Percentiles rank a stretch among this genome's conserved stretches.
These are phyloP conservation scores for Gymnocypris eckloni DNA, from an alignment of 2,797 vertebrate species.

Conservation along the genomic window DNA sequence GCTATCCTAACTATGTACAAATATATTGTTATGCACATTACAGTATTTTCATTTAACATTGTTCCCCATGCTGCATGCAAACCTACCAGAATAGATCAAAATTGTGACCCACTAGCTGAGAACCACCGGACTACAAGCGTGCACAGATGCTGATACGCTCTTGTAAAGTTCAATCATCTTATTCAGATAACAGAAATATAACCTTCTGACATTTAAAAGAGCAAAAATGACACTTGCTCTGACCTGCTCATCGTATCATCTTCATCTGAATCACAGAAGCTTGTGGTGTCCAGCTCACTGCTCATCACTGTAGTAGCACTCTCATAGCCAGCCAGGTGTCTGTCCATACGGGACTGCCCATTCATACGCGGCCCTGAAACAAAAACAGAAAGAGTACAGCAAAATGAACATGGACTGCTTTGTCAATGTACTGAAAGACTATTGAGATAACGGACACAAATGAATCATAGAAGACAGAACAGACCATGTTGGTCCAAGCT, in stretches of 20 bases:
- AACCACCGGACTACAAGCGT: neutral
- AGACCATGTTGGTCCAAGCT: conserved; percentile 83
- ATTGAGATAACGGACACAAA: neutral
- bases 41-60: neutral
- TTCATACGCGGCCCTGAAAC: conserved; percentile 81
- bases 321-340: conserved; percentile 90
- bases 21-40: neutral
- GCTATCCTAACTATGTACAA: neutral
- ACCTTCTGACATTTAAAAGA: neutral
- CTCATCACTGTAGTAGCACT: conserved; percentile 92
- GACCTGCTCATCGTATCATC: conserved; percentile 94
- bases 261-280: conserved; percentile 90
- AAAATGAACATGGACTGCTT: neutral
- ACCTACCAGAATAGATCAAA: neutral
- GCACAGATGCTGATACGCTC: neutral
- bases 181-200: neutral
- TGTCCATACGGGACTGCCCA: conserved; percentile 85
- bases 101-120: neutral
- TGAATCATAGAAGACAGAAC: neutral
- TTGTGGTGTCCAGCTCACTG: conserved; percentile 92
- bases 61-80: neutral
- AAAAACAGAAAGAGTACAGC: neutral
- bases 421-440: neutral
- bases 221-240: neutral
- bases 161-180: neutral